phyloP scores from a whole-genome alignment of 2,113 vertebrate species.

The Kobus ellipsiprymnus region DNA sequence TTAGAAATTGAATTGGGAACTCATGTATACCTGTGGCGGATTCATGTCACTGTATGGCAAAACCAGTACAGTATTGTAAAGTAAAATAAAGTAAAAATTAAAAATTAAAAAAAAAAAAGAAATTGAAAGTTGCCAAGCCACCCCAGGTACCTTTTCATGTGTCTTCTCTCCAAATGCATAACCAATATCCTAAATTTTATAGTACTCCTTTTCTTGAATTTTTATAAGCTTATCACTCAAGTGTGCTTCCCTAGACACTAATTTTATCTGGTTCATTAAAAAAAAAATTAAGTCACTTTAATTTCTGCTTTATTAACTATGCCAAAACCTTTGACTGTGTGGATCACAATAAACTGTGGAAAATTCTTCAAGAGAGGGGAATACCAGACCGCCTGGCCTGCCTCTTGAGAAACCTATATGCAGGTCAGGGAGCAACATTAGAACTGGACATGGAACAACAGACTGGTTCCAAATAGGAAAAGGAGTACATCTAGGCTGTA shows the following conservation, averaged over 20 bases:
- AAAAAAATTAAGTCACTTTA: neutral
- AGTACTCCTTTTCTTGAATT: neutral
- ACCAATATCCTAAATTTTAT: neutral
- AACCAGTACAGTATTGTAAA: no score
- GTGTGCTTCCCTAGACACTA: neutral
- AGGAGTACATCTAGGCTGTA: neutral
- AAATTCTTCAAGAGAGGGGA: neutral
- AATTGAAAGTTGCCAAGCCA: neutral
- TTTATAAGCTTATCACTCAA: neutral
- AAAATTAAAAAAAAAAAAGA: neutral
- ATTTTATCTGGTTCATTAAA: neutral
- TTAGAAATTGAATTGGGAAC: neutral
- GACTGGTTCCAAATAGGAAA: neutral
- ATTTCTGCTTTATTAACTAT: neutral
- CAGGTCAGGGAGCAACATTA: neutral
- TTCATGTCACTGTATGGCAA: no score
- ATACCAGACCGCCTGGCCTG: neutral
- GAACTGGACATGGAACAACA: neutral
- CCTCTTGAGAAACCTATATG: neutral
- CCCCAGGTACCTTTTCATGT: neutral
- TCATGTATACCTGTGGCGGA: no score
- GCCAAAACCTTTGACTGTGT: neutral
- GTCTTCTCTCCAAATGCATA: neutral
- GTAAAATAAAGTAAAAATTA: no score
- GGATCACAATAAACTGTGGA: neutral